These are phyloP conservation scores for Labeo catla DNA, from an alignment of 2,113 vertebrate genomes.

Conservation along the genomic window DNA sequence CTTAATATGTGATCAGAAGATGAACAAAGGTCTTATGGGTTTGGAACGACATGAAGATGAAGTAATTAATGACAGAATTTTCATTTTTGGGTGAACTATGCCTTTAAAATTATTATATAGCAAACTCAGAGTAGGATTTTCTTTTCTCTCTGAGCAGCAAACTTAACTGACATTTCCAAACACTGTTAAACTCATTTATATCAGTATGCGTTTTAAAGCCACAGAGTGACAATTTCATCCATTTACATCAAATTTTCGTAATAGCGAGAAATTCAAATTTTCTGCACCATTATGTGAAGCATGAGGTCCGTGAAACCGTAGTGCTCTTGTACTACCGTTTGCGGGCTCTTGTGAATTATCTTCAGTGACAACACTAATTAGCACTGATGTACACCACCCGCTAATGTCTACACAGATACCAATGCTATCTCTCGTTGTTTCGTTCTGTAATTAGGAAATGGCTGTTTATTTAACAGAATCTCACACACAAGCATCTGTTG, in stretches of 20 bases:
- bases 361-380: slow-evolving; percentile 54
- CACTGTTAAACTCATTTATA: neutral
- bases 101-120: neutral
- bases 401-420: slow-evolving; percentile 33
- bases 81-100: too few relatives aligned
- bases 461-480: slow-evolving; percentile 48
- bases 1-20: too few relatives aligned
- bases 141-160: neutral
- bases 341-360: neutral
- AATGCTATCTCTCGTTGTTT: slow-evolving; percentile 16
- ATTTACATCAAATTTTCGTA: slow-evolving; percentile 48
- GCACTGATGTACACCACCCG: slow-evolving; percentile 37
- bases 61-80: too few relatives aligned
- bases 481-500: slow-evolving; percentile 47
- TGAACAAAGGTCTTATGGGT: too few relatives aligned
- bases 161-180: neutral
- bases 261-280: slow-evolving; percentile 33
- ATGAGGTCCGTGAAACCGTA: neutral
- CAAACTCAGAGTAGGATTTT: neutral
- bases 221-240: slow-evolving; percentile 31
- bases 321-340: slow-evolving; percentile 11
- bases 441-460: slow-evolving; percentile 45
- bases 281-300: neutral
- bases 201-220: neutral
- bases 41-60: too few relatives aligned